phyloP scores from a whole-genome alignment of 1,140 invertebrate species.

The Mamestra configurata region DNA sequence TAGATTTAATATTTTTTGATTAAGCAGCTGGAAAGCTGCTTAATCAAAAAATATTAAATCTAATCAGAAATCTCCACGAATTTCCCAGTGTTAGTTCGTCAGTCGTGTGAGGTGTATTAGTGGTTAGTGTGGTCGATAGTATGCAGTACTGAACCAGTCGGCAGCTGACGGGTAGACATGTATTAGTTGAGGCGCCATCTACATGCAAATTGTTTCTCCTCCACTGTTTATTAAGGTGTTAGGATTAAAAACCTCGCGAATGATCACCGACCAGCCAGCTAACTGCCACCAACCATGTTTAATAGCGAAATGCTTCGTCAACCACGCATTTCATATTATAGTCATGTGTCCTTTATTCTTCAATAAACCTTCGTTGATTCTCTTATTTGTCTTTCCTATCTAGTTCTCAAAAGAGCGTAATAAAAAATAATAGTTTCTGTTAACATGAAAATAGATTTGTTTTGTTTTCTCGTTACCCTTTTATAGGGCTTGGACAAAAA shows the following conservation, averaged over 20 bases:
- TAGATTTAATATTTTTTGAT: neutral
- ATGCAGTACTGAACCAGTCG: conserved; percentile 78
- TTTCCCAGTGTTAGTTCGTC: conserved; percentile 67
- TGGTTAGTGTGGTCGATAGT: conserved; percentile 75
- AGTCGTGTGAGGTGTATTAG: conserved; percentile 70
- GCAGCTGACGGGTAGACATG: conserved; percentile 78
- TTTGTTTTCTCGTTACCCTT: conserved; percentile 7
- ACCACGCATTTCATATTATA: conserved; percentile 1
- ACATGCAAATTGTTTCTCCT: conserved; percentile 76
- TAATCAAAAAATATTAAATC: neutral
- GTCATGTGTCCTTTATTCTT: conserved; percentile 8
- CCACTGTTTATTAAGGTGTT: conserved; percentile 62
- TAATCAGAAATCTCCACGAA: conserved; percentile 54
- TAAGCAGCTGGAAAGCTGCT: too few relatives aligned
- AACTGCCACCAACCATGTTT: conserved; percentile 14
- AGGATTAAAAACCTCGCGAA: conserved; percentile 60
- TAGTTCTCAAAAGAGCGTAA: neutral
- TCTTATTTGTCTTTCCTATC: neutral
- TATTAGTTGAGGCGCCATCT: conserved; percentile 73
- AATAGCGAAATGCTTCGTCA: conserved; percentile 2
- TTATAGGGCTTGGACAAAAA: conserved; percentile 5
- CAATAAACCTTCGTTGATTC: neutral
- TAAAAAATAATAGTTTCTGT: conserved; percentile 3
- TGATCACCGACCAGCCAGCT: neutral
- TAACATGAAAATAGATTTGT: neutral